phyloP scores from a whole-genome alignment of 2,888 invertebrate species.

The Eristalis pertinax region DNA sequence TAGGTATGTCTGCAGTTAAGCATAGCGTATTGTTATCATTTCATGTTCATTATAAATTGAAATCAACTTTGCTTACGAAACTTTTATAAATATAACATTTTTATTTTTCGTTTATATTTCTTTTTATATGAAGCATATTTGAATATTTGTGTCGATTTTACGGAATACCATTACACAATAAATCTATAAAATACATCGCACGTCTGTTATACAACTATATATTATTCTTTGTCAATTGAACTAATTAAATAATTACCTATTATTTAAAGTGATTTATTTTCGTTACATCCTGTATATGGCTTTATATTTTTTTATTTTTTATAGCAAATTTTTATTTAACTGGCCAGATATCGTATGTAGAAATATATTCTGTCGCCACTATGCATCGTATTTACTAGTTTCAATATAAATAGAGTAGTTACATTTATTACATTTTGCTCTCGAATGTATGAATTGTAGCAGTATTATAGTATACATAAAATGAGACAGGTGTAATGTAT shows the following conservation, averaged over 20 bases:
- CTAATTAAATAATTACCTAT: conserved; percentile 66
- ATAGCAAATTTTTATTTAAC: conserved; percentile 55
- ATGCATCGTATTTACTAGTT: conserved; percentile 57
- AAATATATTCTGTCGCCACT: conserved; percentile 64
- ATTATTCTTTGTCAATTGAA: conserved; percentile 57
- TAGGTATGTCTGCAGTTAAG: conserved; percentile 39
- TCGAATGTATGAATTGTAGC: conserved; percentile 56
- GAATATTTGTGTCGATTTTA: conserved; percentile 16
- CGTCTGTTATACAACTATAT: conserved; percentile 36
- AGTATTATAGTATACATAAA: conserved; percentile 62
- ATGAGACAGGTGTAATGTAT: conserved; percentile 5
- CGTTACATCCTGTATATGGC: conserved; percentile 54
- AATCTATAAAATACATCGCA: conserved; percentile 63
- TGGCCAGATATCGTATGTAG: conserved; percentile 58
- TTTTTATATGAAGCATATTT: conserved; percentile 65
- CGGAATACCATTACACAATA: conserved; percentile 46
- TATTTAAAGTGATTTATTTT: conserved; percentile 61
- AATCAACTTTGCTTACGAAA: conserved; percentile 64
- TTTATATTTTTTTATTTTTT: conserved; percentile 28
- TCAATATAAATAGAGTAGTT: conserved; percentile 68
- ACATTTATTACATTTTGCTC: conserved; percentile 67
- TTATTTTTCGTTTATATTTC: conserved; percentile 28
- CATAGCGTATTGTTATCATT: conserved; percentile 56
- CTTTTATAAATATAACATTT: conserved; percentile 51
- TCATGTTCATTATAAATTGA: conserved; percentile 49